These are phyloP conservation scores for Hyperoodon ampullatus DNA, from an alignment of 2,113 vertebrate genomes.

Conservation along the genomic window DNA sequence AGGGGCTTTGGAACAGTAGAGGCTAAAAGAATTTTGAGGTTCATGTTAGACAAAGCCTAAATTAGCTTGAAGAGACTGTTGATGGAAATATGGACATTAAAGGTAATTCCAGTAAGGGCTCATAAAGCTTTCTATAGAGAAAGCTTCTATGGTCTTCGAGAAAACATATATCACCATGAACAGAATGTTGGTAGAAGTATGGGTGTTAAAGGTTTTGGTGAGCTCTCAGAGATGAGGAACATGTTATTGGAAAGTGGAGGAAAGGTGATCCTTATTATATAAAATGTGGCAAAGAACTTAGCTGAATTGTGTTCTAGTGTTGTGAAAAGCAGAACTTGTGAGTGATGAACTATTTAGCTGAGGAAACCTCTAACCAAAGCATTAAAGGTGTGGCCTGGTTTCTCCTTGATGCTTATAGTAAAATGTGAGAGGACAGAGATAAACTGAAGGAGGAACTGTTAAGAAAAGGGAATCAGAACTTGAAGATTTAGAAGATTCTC, in stretches of 20 bases:
- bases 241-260: neutral
- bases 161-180: neutral
- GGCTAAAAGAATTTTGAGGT: neutral
- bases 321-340: neutral
- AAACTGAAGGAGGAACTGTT: neutral
- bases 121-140: neutral
- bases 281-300: neutral
- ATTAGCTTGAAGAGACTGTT: neutral
- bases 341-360: neutral
- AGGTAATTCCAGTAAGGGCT: neutral
- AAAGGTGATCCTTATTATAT: neutral
- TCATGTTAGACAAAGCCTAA: neutral
- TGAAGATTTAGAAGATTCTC: neutral
- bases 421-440: neutral
- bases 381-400: neutral
- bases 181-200: neutral
- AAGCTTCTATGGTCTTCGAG: neutral
- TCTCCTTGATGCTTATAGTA: neutral
- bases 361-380: neutral
- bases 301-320: neutral
- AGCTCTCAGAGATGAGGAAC: neutral
- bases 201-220: neutral
- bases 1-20: neutral
- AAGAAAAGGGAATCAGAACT: neutral
- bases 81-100: neutral